Base-by-base conservation (phyloP, 1,140 invertebrate species). In the Acromyrmex heyeri region DNA sequence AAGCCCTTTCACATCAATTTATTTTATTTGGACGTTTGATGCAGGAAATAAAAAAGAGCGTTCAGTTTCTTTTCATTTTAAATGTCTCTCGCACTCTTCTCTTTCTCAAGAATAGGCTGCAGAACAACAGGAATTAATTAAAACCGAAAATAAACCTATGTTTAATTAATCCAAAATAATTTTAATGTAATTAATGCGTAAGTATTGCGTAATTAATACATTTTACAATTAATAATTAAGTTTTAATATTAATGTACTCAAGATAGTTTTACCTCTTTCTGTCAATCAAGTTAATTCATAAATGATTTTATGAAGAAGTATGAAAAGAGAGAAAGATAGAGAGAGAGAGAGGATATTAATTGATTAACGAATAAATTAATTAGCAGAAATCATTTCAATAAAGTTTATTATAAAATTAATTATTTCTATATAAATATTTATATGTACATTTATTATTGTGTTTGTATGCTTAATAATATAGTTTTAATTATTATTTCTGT, bases 1-100 rank as follows among this genome's bases (percentile, higher is more conserved):
- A 18, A 70, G 10, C n/a, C 3, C 14, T 81, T 81, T 81, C 21
- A 59, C 48, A 81, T 70, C 34, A 70, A 70, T 70, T 59, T 34
- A 70, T 81, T 81, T 81, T 34, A 70, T 81, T 81, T 70, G 14
- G 21, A 10, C 27, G 18, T 14, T 24, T 44, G 14, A 44, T 44
- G 8, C 21, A 67, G 21, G 44, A 70, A 70, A 27, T 69, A 70
- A 55, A 81, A 24, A 53, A 24, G 14, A 10, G 1, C 0, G 1
- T 55, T 24, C 0, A 48, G 7, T 8, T 59, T 30, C 34, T n/a
- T 79, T 59, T 59, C 0, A 55, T 12, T 69, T 81, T 18, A 38
- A 55, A 57, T 57, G 0, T 8, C 21, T 77, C 8, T 5, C 16
- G 18, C 24, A 44, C 2, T n/a, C 18, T 21, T 18, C 4, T 64